Evolutionary conservation across 2,113 vertebrate species (phyloP).

Genomic region (Cercopithecus mona): DNA sequence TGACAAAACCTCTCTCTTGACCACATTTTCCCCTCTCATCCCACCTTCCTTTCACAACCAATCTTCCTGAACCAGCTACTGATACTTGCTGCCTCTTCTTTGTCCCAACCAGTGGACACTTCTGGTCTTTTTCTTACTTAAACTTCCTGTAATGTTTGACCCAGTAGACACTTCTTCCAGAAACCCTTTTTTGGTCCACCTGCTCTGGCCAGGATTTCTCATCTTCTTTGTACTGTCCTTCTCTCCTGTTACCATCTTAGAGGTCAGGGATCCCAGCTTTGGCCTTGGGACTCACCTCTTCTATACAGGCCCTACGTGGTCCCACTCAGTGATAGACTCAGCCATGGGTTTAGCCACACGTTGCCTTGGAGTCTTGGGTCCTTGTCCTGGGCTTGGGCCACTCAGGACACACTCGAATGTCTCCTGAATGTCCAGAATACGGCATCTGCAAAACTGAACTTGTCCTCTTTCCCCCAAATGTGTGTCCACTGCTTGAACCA

Average conservation of each 20-base stretch:
- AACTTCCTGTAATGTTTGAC: not conserved
- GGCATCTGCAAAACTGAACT: not conserved
- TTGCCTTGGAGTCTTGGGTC: not conserved
- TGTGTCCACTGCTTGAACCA: not conserved
- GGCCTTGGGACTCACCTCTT: not conserved
- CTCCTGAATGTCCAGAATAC: not conserved
- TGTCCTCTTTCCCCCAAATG: not conserved
- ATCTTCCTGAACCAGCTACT: not conserved
- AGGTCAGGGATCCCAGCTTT: not conserved
- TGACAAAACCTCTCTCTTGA: not conserved
- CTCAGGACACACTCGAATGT: not conserved
- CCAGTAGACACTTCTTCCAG: not conserved
- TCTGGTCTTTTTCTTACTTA: not conserved
- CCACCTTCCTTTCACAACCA: not conserved
- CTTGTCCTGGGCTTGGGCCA: not conserved
- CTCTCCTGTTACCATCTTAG: not conserved
- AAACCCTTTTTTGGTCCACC: not conserved
- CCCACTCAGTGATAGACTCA: not conserved
- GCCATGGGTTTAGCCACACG: not conserved
- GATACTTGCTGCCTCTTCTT: not conserved
- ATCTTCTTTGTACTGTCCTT: not conserved
- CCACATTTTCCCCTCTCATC: not conserved
- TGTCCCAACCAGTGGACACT: not conserved
- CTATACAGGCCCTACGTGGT: not conserved
- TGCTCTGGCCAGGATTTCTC: not conserved